These are phyloP conservation scores for Mesodorylaimus sp. DNA, from an alignment of 2,888 invertebrate genomes.

Conservation along the genomic window DNA sequence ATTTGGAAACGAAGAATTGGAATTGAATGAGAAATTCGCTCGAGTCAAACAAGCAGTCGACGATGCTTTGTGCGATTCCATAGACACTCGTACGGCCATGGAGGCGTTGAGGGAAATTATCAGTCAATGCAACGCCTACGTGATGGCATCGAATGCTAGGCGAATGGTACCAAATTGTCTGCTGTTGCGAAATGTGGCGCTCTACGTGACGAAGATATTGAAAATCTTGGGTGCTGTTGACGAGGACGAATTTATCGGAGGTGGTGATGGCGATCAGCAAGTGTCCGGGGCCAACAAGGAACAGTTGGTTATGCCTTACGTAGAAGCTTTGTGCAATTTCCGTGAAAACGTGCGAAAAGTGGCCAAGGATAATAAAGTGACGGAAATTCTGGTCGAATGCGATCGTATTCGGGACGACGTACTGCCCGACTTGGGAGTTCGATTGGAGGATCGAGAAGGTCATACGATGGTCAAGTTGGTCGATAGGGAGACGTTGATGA, in stretches of 20 bases:
- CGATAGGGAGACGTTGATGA: slow-evolving; percentile 49
- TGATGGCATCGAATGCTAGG: slow-evolving; percentile 43
- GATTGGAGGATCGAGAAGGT: slow-evolving; percentile 57
- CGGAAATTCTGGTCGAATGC: slow-evolving; percentile 57
- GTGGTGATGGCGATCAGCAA: no score
- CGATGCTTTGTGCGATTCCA: slow-evolving; percentile 45
- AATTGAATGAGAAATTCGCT: slow-evolving; percentile 38
- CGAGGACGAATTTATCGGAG: no score
- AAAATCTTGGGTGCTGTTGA: slow-evolving; percentile 42
- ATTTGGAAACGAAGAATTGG: slow-evolving; percentile 52
- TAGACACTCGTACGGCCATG: slow-evolving; percentile 73
- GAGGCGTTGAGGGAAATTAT: slow-evolving; percentile 68
- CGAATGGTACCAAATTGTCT: slow-evolving; percentile 42
- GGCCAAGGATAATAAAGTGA: slow-evolving; percentile 17
- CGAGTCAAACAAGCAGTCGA: slow-evolving; percentile 15
- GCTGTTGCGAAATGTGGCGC: slow-evolving; percentile 52
- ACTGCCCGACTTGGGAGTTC: slow-evolving; percentile 72
- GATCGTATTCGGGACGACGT: slow-evolving; percentile 67
- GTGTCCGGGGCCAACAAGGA: slow-evolving; percentile 15
- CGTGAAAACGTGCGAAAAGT: slow-evolving; percentile 18
- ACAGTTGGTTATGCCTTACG: slow-evolving; percentile 63
- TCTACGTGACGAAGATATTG: slow-evolving; percentile 51
- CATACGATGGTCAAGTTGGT: slow-evolving; percentile 67
- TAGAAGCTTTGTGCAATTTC: slow-evolving; percentile 41
- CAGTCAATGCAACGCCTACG: slow-evolving; percentile 63